Base-by-base conservation (phyloP, 2,888 invertebrate species). In the Drosophila anceps region DNA sequence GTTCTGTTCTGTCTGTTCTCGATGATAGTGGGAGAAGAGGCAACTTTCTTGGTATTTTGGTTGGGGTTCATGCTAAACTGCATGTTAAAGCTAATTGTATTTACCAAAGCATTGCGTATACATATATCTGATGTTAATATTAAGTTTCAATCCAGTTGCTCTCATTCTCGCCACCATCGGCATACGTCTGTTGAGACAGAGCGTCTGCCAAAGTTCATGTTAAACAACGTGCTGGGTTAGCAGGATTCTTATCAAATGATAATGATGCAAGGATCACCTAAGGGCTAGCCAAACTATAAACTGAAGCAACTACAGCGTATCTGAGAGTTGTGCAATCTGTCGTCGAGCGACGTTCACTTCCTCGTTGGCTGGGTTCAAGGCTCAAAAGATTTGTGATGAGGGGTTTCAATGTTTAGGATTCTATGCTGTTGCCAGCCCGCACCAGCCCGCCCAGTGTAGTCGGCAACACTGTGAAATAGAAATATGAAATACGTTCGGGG, bases 401-500 rank as follows among this genome's bases (percentile, higher is more conserved):
- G 9, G 18, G 9, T 39, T 46, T 33, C 50, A 48, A 18, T 13
- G 43, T 71, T 59, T 63, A 35, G 43, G 48, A 39, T 18, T 44
- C 65, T 46, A 20, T 37, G 63, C n/a, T 54, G 29, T 9, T 5
- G 29, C 29, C 10, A 20, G 37, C 29, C 37, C 61, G 20, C 20
- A 12, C 35, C 59, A 12, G n/a, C 9, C n/a, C 31, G 31, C 27
- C 33, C 57, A 20, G n/a, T 44, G 8, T n/a, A 12, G 33, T 35
- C n/a, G 24, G 12, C 44, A 44, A 39, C 53, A 67, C 39, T 46
- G 67, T 31, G 27, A 33, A 39, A 39, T 55, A 69, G 63, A 72
- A 77, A 66, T 73, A 78, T 76, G 73, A 63, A 67, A 73, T 55
- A 31, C 71, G 37, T 35, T 10, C 13, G 35, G 41, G 76, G 58